Evolutionary conservation across 2,888 invertebrate genomes (phyloP).

Genomic region (Amblyteles armatorius): DNA sequence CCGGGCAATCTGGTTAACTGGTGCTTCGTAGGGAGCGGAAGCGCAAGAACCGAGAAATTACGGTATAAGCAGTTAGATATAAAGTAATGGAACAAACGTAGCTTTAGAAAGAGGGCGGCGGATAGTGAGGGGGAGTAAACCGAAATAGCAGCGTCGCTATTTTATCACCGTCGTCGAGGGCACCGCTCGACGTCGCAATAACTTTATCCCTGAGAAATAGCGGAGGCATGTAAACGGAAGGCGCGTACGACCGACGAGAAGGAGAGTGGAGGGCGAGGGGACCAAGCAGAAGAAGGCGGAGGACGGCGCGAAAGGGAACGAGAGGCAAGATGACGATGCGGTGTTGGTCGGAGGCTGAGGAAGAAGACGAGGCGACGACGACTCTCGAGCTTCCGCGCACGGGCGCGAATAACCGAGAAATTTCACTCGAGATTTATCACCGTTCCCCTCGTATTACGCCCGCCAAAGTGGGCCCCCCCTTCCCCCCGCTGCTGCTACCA

Average conservation of each 20-base stretch:
- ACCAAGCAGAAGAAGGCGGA: neutral
- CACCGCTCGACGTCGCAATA: slow-evolving; percentile 46
- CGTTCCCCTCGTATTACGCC: slow-evolving; percentile 43
- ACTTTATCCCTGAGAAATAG: slow-evolving; percentile 64
- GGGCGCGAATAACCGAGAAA: slow-evolving; percentile 58
- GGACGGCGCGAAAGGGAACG: slow-evolving; percentile 26
- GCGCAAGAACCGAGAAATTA: slow-evolving; percentile 43
- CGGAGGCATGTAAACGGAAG: slow-evolving; percentile 62
- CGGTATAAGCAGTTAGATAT: slow-evolving; percentile 34
- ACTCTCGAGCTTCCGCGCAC: slow-evolving; percentile 37
- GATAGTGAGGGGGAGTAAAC: slow-evolving; percentile 32
- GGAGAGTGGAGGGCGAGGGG: slow-evolving; percentile 9
- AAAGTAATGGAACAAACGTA: slow-evolving; percentile 7
- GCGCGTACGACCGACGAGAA: slow-evolving; percentile 31
- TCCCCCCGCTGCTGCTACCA: neutral
- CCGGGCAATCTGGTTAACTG: slow-evolving; percentile 24
- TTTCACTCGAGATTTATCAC: slow-evolving; percentile 59
- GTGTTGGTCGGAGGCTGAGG: slow-evolving; percentile 9
- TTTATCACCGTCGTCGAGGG: slow-evolving; percentile 47
- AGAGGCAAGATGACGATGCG: slow-evolving; percentile 32
- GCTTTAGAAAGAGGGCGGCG: neutral
- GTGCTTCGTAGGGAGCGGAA: slow-evolving; percentile 3
- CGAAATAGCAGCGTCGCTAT: slow-evolving; percentile 51
- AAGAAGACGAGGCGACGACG: slow-evolving; percentile 46
- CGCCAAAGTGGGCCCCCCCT: slow-evolving; percentile 37